phyloP scores from a whole-genome alignment of 64 coral and sea anemone genomes.

The Pocillopora verrucosa region DNA sequence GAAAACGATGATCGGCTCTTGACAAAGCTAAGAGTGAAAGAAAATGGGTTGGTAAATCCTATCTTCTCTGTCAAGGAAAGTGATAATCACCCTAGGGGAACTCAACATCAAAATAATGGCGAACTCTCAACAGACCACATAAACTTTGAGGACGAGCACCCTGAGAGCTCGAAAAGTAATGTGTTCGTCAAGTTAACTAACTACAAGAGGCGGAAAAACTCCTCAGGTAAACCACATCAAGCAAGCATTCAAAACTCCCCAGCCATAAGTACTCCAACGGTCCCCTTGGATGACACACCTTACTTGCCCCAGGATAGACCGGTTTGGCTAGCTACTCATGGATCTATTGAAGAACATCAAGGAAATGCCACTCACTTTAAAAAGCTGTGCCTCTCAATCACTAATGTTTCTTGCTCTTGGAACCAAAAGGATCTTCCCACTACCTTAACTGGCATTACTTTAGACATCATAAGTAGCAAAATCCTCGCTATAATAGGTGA shows the following conservation, averaged over 20 bases:
- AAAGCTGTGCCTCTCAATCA: background rate
- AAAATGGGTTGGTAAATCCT: too few species aligned
- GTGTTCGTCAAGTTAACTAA: too few species aligned
- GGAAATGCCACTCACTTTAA: background rate
- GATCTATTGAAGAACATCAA: background rate
- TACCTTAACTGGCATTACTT: slow-evolving; percentile 32
- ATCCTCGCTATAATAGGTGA: slow-evolving; percentile 46
- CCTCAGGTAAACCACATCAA: background rate
- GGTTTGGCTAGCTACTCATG: background rate
- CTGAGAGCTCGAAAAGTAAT: background rate
- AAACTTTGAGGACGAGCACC: background rate
- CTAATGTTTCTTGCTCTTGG: background rate
- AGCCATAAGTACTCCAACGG: background rate
- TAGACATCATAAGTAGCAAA: slow-evolving; percentile 25
- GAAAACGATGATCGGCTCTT: too few species aligned
- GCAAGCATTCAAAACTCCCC: background rate
- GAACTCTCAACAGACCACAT: background rate
- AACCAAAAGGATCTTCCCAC: background rate
- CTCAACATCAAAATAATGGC: too few species aligned
- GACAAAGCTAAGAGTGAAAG: too few species aligned
- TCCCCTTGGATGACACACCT: background rate
- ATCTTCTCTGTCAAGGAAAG: too few species aligned
- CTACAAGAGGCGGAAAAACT: background rate
- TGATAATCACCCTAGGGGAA: too few species aligned
- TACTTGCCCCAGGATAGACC: background rate